phyloP scores from a whole-genome alignment of 1,140 invertebrate species.

The Camponotus floridanus region DNA sequence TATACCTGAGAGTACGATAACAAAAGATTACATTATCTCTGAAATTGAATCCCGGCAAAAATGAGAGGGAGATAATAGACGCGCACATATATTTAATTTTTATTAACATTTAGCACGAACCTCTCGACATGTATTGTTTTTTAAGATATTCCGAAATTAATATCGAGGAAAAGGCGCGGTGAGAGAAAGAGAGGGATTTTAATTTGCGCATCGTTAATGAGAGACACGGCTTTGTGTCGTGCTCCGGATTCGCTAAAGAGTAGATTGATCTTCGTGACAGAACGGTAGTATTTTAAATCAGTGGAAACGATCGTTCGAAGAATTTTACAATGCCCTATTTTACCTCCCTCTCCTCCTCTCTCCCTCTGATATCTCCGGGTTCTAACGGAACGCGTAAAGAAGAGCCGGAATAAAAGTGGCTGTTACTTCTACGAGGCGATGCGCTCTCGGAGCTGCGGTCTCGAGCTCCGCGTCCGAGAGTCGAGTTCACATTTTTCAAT shows the following conservation, averaged over 20 bases:
- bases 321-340: constrained; percentile 52
- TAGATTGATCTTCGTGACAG: constrained; percentile 13
- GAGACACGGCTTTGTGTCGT: neutral
- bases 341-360: constrained; percentile 31
- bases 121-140: neutral
- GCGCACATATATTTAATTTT: constrained; percentile 43
- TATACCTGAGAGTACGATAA: neutral
- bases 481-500: constrained; percentile 56
- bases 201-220: constrained; percentile 42
- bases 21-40: constrained; percentile 23
- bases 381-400: constrained; percentile 55
- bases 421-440: constrained; percentile 25
- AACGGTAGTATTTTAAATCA: constrained; percentile 64
- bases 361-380: constrained; percentile 4
- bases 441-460: neutral
- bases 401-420: constrained; percentile 15
- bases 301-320: constrained; percentile 54
- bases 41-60: constrained; percentile 28
- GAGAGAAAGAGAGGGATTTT: neutral
- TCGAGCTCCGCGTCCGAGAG: constrained; percentile 25
- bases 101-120: constrained; percentile 29
- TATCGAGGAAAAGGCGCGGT: neutral
- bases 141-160: constrained; percentile 44
- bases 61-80: constrained; percentile 17
- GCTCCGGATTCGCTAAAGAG: constrained; percentile 3